phyloP scores from a whole-genome alignment of 2,797 vertebrate genomes.

The Pipistrellus nathusii region DNA sequence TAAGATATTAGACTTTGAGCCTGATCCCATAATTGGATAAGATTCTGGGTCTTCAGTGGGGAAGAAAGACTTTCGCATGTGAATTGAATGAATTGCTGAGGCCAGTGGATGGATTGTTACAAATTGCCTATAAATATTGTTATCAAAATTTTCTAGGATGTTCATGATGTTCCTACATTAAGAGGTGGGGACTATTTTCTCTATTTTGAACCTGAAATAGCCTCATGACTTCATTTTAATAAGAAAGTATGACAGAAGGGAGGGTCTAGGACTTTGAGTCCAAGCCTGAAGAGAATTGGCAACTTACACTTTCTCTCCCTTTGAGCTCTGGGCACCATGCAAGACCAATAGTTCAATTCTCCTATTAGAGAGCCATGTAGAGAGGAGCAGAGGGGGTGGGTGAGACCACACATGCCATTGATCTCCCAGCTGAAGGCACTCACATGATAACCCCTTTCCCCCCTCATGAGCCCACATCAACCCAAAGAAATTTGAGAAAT shows the following conservation, averaged over 20 bases:
- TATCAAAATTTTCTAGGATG: not conserved
- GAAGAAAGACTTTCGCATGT: not conserved
- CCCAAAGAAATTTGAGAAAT: not conserved
- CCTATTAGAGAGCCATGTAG: not conserved
- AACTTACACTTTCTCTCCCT: not conserved
- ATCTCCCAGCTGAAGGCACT: not conserved
- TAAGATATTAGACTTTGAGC: not conserved
- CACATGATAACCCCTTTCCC: not conserved
- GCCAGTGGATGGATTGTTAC: not conserved
- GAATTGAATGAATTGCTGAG: not conserved
- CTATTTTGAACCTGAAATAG: not conserved
- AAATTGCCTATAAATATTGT: not conserved
- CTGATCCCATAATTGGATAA: not conserved
- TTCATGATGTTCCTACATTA: not conserved
- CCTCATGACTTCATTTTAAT: not conserved
- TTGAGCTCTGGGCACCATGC: not conserved
- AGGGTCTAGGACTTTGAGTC: not conserved
- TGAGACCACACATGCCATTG: not conserved
- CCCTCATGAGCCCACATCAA: not conserved
- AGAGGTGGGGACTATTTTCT: not conserved
- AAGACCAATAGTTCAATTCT: not conserved
- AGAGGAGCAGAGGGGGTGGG: accelerated
- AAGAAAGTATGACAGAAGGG: not conserved
- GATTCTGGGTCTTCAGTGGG: not conserved
- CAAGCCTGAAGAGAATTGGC: not conserved